These are phyloP conservation scores for Drosophila neocordata DNA, from an alignment of 1,140 invertebrate genomes.

Conservation along the genomic window DNA sequence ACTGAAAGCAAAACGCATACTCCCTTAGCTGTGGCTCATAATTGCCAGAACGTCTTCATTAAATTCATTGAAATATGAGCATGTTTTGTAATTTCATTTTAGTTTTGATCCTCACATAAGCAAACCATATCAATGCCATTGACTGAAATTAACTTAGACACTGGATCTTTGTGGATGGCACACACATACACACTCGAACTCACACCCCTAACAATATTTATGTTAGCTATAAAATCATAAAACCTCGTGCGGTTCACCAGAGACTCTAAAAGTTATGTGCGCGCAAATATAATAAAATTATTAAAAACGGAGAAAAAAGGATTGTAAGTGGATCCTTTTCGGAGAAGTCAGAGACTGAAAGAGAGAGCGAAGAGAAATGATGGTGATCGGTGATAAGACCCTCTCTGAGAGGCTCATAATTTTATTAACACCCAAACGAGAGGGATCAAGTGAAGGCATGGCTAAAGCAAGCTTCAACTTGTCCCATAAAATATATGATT, in stretches of 20 bases:
- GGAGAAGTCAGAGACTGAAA: conserved; percentile 44
- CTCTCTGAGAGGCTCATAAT: conserved; percentile 57
- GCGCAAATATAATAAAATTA: conserved; percentile 77
- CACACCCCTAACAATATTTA: conserved; percentile 53
- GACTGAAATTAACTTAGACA: conserved; percentile 51
- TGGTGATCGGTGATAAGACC: conserved; percentile 1
- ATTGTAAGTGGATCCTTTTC: conserved; percentile 61
- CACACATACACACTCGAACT: conserved; percentile 1
- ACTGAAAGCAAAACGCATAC: background rate
- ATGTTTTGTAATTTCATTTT: conserved; percentile 34
- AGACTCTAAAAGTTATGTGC: conserved; percentile 63
- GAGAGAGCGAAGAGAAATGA: conserved; percentile 11
- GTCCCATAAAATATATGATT: conserved; percentile 80
- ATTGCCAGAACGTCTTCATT: conserved; percentile 45
- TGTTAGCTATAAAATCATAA: conserved; percentile 54
- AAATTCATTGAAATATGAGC: conserved; percentile 49
- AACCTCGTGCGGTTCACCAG: conserved; percentile 15
- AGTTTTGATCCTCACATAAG: conserved; percentile 19
- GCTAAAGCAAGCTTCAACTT: conserved; percentile 40
- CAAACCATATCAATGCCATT: conserved; percentile 59
- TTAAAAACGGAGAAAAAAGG: conserved; percentile 58
- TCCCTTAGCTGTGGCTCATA: background rate
- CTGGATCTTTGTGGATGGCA: conserved; percentile 10
- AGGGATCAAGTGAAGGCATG: conserved; percentile 24
- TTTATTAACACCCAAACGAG: conserved; percentile 70